Conservation (phyloP, 2,888 invertebrate genomes). For the Melieria picta region DNA sequence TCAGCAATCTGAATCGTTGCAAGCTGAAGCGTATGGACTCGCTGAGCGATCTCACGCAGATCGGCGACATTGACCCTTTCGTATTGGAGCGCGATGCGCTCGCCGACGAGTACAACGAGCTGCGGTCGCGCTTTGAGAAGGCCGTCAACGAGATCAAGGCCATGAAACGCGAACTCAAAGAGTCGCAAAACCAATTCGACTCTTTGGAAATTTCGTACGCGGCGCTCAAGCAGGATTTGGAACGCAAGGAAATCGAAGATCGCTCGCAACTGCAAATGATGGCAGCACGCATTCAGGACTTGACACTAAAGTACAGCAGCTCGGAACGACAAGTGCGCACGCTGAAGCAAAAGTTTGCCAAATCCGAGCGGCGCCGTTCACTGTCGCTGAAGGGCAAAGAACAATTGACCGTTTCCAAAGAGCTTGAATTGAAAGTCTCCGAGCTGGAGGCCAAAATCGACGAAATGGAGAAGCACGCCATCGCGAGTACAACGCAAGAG, state of each 20-base stretch:
- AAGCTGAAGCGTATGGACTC: constrained; percentile 76
- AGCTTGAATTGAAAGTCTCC: constrained; percentile 85
- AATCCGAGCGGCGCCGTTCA: constrained; percentile 82
- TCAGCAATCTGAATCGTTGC: constrained; percentile 62
- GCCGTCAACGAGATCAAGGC: constrained; percentile 85
- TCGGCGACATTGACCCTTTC: constrained; percentile 81
- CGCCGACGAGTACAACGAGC: constrained; percentile 82
- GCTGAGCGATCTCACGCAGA: constrained; percentile 81
- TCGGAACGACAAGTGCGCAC: constrained; percentile 85
- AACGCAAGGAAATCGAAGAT: constrained; percentile 72
- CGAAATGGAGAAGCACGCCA: constrained; percentile 69
- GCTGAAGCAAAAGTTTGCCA: constrained; percentile 81
- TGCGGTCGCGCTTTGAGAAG: constrained; percentile 81
- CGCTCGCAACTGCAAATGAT: constrained; percentile 81
- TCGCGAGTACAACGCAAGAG: constrained; percentile 40
- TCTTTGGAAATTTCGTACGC: constrained; percentile 82
- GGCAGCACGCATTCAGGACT: constrained; percentile 84
- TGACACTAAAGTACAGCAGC: constrained; percentile 81
- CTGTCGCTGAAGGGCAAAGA: constrained; percentile 85
- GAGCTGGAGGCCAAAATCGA: constrained; percentile 82
- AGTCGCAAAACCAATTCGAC: constrained; percentile 83
- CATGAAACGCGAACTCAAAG: constrained; percentile 82
- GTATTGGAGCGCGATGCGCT: constrained; percentile 79
- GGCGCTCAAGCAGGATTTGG: constrained; percentile 78
- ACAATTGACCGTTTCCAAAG: constrained; percentile 81